Evolutionary conservation across 2,888 invertebrate species (phyloP), one percentile per base, ranked within the genome.

Genomic region (Trileptium ribeirensis): DNA sequence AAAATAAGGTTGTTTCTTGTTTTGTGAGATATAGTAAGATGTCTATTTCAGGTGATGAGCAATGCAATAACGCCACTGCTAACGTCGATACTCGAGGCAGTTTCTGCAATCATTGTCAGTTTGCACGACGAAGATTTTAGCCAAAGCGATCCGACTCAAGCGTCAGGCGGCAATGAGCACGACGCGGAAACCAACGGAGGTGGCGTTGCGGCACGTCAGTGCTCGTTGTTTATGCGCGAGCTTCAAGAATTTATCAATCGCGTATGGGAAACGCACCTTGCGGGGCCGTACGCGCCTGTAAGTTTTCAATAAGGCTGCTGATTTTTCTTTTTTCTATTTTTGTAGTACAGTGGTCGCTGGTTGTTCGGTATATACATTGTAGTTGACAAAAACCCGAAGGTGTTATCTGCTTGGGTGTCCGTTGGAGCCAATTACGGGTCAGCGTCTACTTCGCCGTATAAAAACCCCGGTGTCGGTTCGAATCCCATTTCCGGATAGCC

Each of bases 181-280:
- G 24, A 51, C 24, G 8, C 8, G 8, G 29, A 67, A 2, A 36
- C 77, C 8, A 8, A 2, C 8, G 33, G 82, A 40, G 64, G 38
- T 29, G 33, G n/a, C 33, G 37, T 67, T 0, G 87, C 38, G 3
- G n/a, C 77, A 8, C 40, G 79, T 79, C 90, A 87, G 82, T 91
- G 93, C 85, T 94, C 94, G 0, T 92, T 95, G 78, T 97, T 97
- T 88, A 95, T 97, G 94, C 93, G 94, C 86, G 97, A 97, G 89
- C 90, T 97, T 40, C 95, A 94, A 87, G 74, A 84, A 24, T 84
- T 85, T 89, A 92, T 95, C 81, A 89, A 90, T 74, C 91, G 94
- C 83, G 92, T 92, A 0, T 92, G 92, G 85, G 91, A 91, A 64
- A 92, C 92, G 81, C 94, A 94, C 86, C 91, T 95, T 74, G 88